Base-by-base conservation (phyloP, 1,140 invertebrate species). In the Drosophila biarmipes region DNA sequence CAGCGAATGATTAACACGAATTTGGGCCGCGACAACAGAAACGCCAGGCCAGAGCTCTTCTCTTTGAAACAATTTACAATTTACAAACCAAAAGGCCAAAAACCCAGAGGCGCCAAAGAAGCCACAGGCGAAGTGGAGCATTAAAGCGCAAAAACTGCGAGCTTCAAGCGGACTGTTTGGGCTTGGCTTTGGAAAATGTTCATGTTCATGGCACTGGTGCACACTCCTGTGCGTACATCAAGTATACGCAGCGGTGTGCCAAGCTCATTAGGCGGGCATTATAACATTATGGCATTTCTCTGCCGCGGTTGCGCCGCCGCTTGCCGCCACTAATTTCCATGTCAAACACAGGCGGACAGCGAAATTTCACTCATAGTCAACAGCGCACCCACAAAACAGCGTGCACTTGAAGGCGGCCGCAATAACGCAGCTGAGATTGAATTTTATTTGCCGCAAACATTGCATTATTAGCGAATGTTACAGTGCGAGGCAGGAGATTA, bases 1-100 rank as follows among this genome's bases (percentile, higher is more conserved):
- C 84, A 87, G 84, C 82, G 78, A 79, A 79, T 79, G 82, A 89
- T 86, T 87, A 82, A 86, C 82, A 81, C 71, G 61, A 85, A 73
- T 67, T 59, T 66, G 35, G 17, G 45, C 45, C 53, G n/a, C 51
- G 45, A 38, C 55, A 61, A 45, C 12, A 45, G 11, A 19, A 27
- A 46, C 1, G 15, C 29, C 24, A 48, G 24, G 46, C 17, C 24
- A 46, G 76, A 80, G 62, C 51, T 46, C 59, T 63, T 67, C 71
- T 46, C 37, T 74, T 61, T 85, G 79, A 81, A 85, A 85, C 66
- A 87, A 82, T 87, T 86, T 86, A 87, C 73, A 75, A 56, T 63
- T 62, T 68, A 68, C 49, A 68, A n/a, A 14, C 40, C 15, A 63
- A 71, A 81, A 59, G 61, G 35, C 51, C 55, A 45, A 21, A 15